phyloP scores from a whole-genome alignment of 2,888 invertebrate species.

The Ceramica pisi region DNA sequence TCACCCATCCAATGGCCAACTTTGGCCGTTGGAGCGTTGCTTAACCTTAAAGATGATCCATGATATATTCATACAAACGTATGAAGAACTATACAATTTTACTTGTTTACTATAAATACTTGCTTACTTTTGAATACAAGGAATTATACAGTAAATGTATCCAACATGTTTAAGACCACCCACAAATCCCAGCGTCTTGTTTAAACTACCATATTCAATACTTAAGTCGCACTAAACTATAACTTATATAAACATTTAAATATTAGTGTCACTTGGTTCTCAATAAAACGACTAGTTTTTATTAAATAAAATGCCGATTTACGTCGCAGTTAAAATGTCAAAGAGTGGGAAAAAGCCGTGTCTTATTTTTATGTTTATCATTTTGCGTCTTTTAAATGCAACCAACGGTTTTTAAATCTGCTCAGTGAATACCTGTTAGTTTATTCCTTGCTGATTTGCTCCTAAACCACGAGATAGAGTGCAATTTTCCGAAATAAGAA shows the following conservation, averaged over 20 bases:
- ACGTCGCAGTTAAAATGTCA: conserved; percentile 72
- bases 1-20: too few species aligned
- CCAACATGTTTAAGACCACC: conserved; percentile 34
- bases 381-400: not conserved
- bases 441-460: too few species aligned
- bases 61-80: too few species aligned
- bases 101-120: too few species aligned
- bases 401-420: too few species aligned
- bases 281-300: conserved; percentile 56
- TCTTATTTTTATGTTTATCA: conserved; percentile 16
- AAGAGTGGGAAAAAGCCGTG: conserved; percentile 36
- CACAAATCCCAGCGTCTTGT: not conserved
- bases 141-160: not conserved
- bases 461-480: too few species aligned
- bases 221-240: conserved; percentile 34
- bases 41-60: too few species aligned
- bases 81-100: too few species aligned
- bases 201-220: conserved; percentile 17
- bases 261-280: conserved; percentile 59
- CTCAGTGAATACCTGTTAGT: too few species aligned
- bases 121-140: not conserved
- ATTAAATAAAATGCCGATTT: conserved; percentile 76
- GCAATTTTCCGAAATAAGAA: too few species aligned
- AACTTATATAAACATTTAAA: conserved; percentile 56
- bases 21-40: too few species aligned